phyloP scores from a whole-genome alignment of 2,888 invertebrate species.

The Drosophila parthenogenetica region DNA sequence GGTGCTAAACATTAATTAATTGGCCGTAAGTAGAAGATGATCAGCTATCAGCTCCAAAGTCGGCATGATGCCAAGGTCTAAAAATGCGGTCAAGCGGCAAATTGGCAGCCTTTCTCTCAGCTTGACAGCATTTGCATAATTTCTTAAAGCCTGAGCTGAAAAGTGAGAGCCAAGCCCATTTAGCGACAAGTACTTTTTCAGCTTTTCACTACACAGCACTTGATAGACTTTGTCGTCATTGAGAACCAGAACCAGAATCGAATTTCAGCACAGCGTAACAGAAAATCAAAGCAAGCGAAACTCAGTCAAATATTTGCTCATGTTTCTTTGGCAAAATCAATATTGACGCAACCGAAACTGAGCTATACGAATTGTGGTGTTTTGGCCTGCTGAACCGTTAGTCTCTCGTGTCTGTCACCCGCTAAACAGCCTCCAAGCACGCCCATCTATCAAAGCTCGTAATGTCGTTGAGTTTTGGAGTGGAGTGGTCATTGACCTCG shows the following conservation, averaged over 20 bases:
- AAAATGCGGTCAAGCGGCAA: conserved; percentile 71
- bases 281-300: conserved; percentile 14
- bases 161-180: conserved; percentile 71
- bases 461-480: conserved; percentile 45
- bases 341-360: conserved; percentile 67
- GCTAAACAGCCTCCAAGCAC: conserved; percentile 39
- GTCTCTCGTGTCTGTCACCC: conserved; percentile 44
- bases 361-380: conserved; percentile 25
- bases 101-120: conserved; percentile 46
- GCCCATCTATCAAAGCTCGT: conserved; percentile 48
- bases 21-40: neutral
- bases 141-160: conserved; percentile 42
- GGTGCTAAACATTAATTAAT: neutral
- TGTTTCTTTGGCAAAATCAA: conserved; percentile 71
- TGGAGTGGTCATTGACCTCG: conserved; percentile 47
- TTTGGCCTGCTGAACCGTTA: conserved; percentile 53
- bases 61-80: conserved; percentile 40
- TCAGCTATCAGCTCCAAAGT: neutral
- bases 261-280: conserved; percentile 7
- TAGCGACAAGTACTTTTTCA: conserved; percentile 33
- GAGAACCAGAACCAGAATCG: conserved; percentile 6
- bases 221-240: neutral
- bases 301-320: conserved; percentile 63
- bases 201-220: conserved; percentile 45
- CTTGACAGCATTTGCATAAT: conserved; percentile 57